Base-by-base conservation (phyloP, 2,113 vertebrate species). In the Morone saxatilis region DNA sequence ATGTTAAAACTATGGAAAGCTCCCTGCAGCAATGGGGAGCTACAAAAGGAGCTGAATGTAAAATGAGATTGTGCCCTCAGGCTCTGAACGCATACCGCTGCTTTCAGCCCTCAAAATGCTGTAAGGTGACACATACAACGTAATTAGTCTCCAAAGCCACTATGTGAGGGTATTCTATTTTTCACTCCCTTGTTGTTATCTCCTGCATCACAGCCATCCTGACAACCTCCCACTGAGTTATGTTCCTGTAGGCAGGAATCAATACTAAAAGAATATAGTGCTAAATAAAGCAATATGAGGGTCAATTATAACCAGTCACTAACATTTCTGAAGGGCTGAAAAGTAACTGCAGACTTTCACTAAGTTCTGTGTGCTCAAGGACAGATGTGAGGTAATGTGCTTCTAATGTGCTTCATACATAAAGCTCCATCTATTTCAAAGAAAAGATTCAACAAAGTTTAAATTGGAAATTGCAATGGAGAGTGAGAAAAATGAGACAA, bases 21-120 rank as follows among this genome's bases (percentile, higher is more conserved):
- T 74, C 50, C 75, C 76, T 14, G 66, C 48, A 85, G 74, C 81
- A 71, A 67, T 1, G 25, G 65, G 68, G 61, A 81, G 71, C 76
- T 50, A 80, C 78, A 85, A 79, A 56, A 68, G 45, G 56, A 74
- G 77, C 75, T 80, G 87, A 89, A 93, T 93, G 80, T 80, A 75
- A 86, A 89, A 91, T 91, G 86, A 91, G 84, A 80, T 66, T 67
- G 7, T 80, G 73, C 78, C 90, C 91, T 78, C 40, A 69, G 91
- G 88, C 92, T 88, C 31, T 71, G 68, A 88, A 86, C 65, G 70
- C 78, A 86, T 65, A 83, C 43, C 47, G 51, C 70, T 77, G 81
- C 78, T 84, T 65, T 65, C 59, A 80, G 50, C 72, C 22, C 43
- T 81, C 73, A 74, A 75, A 92, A 73, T 45, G 48, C 86, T 80